Conservation (phyloP, 2,113 vertebrate genomes). For the Struthidea cinerea region DNA sequence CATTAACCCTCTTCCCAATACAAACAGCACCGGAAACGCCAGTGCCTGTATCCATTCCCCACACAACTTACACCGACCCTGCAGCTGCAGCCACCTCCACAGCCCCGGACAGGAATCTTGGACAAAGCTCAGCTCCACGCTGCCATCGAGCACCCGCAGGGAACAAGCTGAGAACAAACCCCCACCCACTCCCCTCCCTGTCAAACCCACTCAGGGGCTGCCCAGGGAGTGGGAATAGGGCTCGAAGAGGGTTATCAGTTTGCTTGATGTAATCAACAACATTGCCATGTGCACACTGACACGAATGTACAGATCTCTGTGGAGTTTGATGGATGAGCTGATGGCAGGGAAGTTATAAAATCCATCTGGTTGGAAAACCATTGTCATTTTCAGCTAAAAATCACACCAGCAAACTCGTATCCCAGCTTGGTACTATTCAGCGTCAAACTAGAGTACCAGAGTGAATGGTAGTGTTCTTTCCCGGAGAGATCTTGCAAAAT, state of each 20-base stretch:
- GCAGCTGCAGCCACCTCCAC: background rate
- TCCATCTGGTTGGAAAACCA: slow-evolving; percentile 41
- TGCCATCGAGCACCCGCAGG: background rate
- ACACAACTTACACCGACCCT: rapidly evolving
- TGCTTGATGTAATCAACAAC: background rate
- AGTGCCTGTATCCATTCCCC: rapidly evolving
- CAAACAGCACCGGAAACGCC: background rate
- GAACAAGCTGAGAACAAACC: background rate
- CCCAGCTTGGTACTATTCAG: background rate
- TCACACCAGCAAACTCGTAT: background rate
- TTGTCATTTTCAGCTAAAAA: slow-evolving; percentile 46
- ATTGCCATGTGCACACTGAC: background rate
- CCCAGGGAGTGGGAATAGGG: background rate
- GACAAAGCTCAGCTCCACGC: background rate
- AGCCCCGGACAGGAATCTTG: background rate
- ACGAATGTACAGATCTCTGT: background rate
- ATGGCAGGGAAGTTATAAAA: slow-evolving; percentile 13
- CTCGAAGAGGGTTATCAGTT: background rate
- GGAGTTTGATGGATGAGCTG: slow-evolving; percentile 32
- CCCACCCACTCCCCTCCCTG: too few relatives aligned
- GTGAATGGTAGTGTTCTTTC: background rate
- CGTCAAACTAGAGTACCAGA: background rate
- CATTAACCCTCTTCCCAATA: background rate
- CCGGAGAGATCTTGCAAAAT: background rate
- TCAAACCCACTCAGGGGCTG: background rate